A percentile compares a stretch with the other conserved stretches of the same genome.
These are phyloP conservation scores for Neodontobutis hainanensis DNA, from an alignment of 2,113 vertebrate genomes.

Conservation along the genomic window DNA sequence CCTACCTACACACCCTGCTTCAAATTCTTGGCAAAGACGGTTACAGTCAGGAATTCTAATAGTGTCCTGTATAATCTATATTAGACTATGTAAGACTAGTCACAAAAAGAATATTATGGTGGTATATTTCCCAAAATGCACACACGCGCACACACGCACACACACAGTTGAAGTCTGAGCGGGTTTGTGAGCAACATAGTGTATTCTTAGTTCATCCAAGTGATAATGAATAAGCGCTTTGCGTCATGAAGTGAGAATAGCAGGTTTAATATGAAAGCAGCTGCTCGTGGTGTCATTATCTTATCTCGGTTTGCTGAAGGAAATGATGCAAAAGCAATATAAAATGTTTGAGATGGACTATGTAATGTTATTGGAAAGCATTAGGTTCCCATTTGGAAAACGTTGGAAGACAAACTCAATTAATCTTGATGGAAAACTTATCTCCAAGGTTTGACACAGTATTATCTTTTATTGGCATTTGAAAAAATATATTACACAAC, in stretches of 20 bases:
- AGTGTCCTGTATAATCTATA: conserved; percentile 4
- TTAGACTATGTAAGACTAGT: neutral
- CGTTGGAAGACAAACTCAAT: conserved; percentile 5
- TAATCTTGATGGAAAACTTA: conserved; percentile 9
- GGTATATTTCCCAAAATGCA: neutral
- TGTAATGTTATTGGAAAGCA: conserved; percentile 17
- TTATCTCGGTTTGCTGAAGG: neutral
- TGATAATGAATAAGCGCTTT: conserved; percentile 6
- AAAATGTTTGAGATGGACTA: neutral
- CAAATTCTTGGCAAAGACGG: conserved; percentile 5
- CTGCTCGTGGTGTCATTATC: neutral
- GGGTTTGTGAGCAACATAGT: neutral
- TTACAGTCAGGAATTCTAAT: conserved; percentile 3
- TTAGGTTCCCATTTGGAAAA: conserved; percentile 22
- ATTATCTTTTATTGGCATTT: no score
- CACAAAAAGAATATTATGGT: neutral
- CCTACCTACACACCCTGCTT: neutral
- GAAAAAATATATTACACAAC: no score
- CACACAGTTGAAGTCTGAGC: neutral
- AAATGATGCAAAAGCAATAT: conserved; percentile 2
- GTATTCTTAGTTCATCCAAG: neutral
- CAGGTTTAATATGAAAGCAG: neutral
- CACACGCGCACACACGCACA: neutral
- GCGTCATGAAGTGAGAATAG: conserved; percentile 1
- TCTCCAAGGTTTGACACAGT: no score